Conservation (phyloP, 2,888 invertebrate genomes). For the Perithous albicinctus region DNA sequence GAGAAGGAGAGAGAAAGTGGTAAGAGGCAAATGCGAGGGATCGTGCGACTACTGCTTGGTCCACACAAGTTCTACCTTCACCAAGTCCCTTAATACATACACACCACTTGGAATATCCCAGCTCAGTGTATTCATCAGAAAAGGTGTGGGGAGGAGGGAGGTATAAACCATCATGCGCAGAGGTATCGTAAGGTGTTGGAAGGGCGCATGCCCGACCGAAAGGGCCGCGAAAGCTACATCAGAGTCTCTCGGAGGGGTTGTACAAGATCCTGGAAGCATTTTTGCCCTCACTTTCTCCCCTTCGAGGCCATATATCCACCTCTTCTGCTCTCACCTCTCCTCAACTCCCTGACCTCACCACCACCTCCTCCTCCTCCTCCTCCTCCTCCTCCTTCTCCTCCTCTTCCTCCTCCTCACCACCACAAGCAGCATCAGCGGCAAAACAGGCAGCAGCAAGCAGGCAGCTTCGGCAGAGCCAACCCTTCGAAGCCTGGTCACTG, state of each 20-base stretch:
- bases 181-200: background rate
- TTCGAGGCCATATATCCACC: background rate
- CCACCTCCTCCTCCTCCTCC: background rate
- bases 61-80: background rate
- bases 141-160: background rate
- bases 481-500: slow-evolving; percentile 46
- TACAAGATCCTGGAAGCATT: background rate
- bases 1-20: background rate
- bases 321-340: no score
- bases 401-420: no score
- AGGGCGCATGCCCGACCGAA: slow-evolving; percentile 52
- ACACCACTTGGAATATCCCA: background rate
- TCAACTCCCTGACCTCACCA: no score
- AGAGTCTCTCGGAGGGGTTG: background rate
- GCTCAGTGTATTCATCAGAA: background rate
- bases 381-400: slow-evolving; percentile 13
- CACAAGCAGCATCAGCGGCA: slow-evolving; percentile 11
- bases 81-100: background rate
- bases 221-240: slow-evolving; percentile 51
- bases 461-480: slow-evolving; percentile 33
- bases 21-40: background rate
- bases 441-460: slow-evolving; percentile 31
- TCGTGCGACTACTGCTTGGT: slow-evolving; percentile 2
- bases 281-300: background rate
- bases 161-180: background rate